Percentiles rank a stretch among this genome's conserved stretches.
Evolutionary conservation across 2,888 invertebrate genomes (phyloP).

Genomic region (Axea sp.): DNA sequence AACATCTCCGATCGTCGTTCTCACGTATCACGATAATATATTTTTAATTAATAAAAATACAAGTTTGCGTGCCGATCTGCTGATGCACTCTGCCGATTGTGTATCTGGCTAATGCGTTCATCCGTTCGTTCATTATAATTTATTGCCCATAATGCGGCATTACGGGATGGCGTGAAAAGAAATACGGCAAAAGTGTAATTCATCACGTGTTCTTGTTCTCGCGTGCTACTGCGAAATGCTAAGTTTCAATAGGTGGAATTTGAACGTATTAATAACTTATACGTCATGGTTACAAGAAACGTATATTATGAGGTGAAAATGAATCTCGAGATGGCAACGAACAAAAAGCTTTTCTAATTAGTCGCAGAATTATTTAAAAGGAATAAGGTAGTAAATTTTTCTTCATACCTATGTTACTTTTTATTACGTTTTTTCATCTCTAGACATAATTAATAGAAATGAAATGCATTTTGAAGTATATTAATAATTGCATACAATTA

Average conservation of each 20-base stretch:
- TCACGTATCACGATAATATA: slow-evolving; percentile 7
- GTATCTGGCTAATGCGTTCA: slow-evolving; percentile 14
- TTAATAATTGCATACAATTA: too few relatives aligned
- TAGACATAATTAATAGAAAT: too few relatives aligned
- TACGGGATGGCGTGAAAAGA: slow-evolving; percentile 24
- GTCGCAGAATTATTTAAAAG: too few relatives aligned
- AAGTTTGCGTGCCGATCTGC: slow-evolving; percentile 12
- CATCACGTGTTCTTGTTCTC: slow-evolving; percentile 22
- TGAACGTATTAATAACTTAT: slow-evolving; percentile 32
- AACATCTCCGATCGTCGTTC: background rate
- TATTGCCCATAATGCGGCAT: slow-evolving; percentile 7
- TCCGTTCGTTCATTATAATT: slow-evolving; percentile 28
- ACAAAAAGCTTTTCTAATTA: slow-evolving; percentile 28
- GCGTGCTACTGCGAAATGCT: slow-evolving; percentile 21
- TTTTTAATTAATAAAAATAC: slow-evolving; percentile 22
- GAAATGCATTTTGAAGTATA: too few relatives aligned
- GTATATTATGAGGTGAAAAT: slow-evolving; percentile 15
- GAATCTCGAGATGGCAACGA: slow-evolving; percentile 3
- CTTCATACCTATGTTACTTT: too few relatives aligned
- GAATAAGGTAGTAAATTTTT: too few relatives aligned
- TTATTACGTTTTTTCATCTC: too few relatives aligned
- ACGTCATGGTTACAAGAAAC: slow-evolving; percentile 7
- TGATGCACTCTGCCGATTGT: background rate
- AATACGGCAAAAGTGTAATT: slow-evolving; percentile 28
- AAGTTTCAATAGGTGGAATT: slow-evolving; percentile 33